Conservation (phyloP, 2,797 vertebrate genomes). For the Amblyopsis hoosieri region DNA sequence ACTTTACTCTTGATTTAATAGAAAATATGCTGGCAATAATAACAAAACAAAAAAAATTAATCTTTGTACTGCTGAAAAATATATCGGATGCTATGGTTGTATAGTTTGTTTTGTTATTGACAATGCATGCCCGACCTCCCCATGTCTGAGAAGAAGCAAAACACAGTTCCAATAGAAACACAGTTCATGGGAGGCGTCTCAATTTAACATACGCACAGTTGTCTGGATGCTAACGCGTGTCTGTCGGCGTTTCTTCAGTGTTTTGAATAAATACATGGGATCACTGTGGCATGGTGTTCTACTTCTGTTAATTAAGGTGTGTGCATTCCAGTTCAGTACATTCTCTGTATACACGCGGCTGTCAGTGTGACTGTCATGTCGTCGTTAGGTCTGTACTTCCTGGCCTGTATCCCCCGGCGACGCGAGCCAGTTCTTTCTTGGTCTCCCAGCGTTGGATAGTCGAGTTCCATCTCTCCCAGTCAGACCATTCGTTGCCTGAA, state of each 20-base stretch:
- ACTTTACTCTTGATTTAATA: conserved; percentile 60
- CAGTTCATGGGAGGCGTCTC: background rate
- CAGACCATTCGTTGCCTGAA: conserved; percentile 18
- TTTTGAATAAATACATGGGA: conserved; percentile 71
- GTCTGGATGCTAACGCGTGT: conserved; percentile 55
- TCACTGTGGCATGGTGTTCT: conserved; percentile 40
- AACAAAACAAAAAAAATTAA: conserved; percentile 25
- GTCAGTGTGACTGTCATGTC: conserved; percentile 52
- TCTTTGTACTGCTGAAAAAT: conserved; percentile 66
- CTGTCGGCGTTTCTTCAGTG: conserved; percentile 64
- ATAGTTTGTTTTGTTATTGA: conserved; percentile 60
- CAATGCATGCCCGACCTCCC: conserved; percentile 62
- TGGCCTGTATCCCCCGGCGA: conserved; percentile 37
- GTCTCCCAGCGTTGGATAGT: conserved; percentile 59
- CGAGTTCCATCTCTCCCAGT: conserved; percentile 40
- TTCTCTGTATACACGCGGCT: conserved; percentile 13
- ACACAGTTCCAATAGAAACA: conserved; percentile 24
- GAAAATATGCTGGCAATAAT: conserved; percentile 38
- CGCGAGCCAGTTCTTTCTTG: conserved; percentile 60
- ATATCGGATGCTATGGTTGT: conserved; percentile 57
- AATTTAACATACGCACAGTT: conserved; percentile 7
- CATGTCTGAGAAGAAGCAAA: conserved; percentile 23
- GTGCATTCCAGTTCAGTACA: background rate
- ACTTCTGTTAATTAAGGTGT: background rate
- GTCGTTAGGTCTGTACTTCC: conserved; percentile 29